Evolutionary conservation across 2,888 invertebrate species (phyloP), one percentile per base, ranked within the genome.

Genomic region (Allophyes oxyacanthae): DNA sequence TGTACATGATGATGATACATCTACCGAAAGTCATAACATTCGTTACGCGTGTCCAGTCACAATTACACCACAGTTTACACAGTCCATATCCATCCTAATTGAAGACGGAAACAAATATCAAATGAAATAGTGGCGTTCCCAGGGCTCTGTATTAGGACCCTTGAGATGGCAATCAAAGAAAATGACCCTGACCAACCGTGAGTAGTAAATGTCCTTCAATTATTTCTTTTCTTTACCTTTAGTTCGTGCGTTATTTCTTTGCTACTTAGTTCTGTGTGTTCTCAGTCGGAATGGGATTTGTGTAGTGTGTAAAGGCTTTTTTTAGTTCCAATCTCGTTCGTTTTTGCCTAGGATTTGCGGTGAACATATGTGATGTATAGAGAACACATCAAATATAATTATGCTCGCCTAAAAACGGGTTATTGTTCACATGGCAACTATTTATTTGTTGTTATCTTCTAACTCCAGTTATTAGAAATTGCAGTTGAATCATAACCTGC

Each of bases 51-150:
- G 3, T 32, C 14, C 14, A 42, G 25, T 25, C 25, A 34, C 38
- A 15, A 43, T 11, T 26, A 41, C 1, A 11, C 11, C 11, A 8
- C 30, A 25, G 7, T 45, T 36, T 52, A 36, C 41, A 45, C 44
- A 40, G 25, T 55, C 48, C 61, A 57, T 70, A 54, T 34, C 46
- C 64, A 69, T 50, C 57, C 65, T 75, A 70, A 75, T 78, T 67
- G 73, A 60, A 57, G 71, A 71, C 59, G 68, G 67, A 67, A 64
- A 51, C 64, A 55, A 66, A 68, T 64, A 66, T 68, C 70, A 65
- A 72, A 76, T 72, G 64, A 63, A 53, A 66, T 67, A 77, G 64
- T 70, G 78, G 77, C 72, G 69, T 63, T 64, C 72, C 65, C 55
- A 59, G 66, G 69, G 65, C 53, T 67, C 64, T 63, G 70, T 74